Conservation (phyloP, 2,797 vertebrate species). For the Catostomus latipinnis region DNA sequence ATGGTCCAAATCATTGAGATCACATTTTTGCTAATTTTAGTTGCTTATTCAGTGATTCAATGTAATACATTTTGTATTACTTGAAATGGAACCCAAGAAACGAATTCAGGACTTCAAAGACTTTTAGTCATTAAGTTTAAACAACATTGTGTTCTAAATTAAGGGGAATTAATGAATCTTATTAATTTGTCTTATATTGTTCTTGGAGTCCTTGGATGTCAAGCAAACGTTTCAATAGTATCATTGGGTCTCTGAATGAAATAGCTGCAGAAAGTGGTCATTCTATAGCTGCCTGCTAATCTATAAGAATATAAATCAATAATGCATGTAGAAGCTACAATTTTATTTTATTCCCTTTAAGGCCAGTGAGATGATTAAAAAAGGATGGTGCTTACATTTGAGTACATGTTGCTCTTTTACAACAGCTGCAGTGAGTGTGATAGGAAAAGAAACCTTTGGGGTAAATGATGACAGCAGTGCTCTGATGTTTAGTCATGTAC, state of each 20-base stretch:
- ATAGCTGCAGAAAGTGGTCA: background rate
- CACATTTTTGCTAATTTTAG: too few relatives aligned
- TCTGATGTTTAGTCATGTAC: slow-evolving; percentile 59
- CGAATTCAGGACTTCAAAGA: too few relatives aligned
- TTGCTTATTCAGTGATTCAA: too few relatives aligned
- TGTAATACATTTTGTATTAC: too few relatives aligned
- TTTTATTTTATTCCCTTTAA: slow-evolving; percentile 6
- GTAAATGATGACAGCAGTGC: slow-evolving; percentile 60
- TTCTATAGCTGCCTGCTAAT: background rate
- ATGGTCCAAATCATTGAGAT: too few relatives aligned
- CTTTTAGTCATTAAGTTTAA: too few relatives aligned
- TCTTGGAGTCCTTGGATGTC: background rate
- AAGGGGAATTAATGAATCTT: background rate
- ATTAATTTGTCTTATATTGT: background rate
- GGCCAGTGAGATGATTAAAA: slow-evolving; percentile 10
- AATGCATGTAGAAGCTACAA: slow-evolving; percentile 20
- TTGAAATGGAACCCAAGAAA: too few relatives aligned
- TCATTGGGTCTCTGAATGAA: background rate
- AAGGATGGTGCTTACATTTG: background rate
- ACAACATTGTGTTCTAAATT: background rate
- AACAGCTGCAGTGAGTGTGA: slow-evolving; percentile 39
- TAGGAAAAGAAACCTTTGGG: slow-evolving; percentile 28
- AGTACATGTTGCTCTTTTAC: slow-evolving; percentile 16
- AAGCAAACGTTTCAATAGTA: background rate
- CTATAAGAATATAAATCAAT: background rate